A percentile compares a stretch with the other conserved stretches of the same genome.
These are phyloP conservation scores for Drosophila ironensis DNA, from an alignment of 1,140 invertebrate genomes.

Conservation along the genomic window DNA sequence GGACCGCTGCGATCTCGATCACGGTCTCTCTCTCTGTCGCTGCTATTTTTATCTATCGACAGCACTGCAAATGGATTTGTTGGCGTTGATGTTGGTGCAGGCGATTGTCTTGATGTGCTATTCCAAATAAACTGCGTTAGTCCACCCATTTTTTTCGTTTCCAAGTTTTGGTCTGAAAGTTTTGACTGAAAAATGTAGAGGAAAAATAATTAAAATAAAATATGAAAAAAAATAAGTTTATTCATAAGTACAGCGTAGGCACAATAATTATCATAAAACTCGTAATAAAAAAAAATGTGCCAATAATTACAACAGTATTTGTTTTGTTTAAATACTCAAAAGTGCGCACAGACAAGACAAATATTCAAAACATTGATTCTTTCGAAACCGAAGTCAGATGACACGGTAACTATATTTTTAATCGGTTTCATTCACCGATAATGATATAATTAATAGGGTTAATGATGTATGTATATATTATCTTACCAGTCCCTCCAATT, in stretches of 20 bases:
- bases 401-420: no score
- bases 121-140: constrained; percentile 67
- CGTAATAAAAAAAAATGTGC: no score
- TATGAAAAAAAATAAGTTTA: background rate
- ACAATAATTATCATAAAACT: no score
- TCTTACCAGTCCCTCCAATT: constrained; percentile 71
- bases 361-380: no score
- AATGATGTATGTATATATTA: no score
- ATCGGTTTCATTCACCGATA: no score
- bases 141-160: constrained; percentile 77
- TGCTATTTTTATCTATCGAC: constrained; percentile 67
- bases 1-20: constrained; percentile 70
- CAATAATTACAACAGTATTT: no score
- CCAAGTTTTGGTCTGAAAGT: constrained; percentile 66
- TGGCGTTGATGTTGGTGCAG: constrained; percentile 58
- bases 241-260: no score
- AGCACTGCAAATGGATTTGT: constrained; percentile 75
- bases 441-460: no score
- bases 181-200: constrained; percentile 24
- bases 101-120: constrained; percentile 30
- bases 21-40: constrained; percentile 41
- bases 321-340: background rate
- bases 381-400: no score
- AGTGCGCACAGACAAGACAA: background rate
- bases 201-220: background rate